These are phyloP conservation scores for Dendrocopos noguchii DNA, from an alignment of 2,113 vertebrate genomes.

Conservation along the genomic window DNA sequence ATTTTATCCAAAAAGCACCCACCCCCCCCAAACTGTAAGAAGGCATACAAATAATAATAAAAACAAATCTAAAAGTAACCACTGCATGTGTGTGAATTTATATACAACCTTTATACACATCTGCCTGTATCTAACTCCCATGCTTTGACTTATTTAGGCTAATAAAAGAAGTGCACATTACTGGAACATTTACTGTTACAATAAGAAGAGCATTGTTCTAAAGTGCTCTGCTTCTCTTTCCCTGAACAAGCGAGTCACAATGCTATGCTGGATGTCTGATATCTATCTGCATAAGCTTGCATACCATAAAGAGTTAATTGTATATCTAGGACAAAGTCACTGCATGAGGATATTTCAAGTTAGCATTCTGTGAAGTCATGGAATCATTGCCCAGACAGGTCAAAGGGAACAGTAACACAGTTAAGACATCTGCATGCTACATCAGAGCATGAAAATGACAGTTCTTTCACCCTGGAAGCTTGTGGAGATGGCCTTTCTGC, in stretches of 20 bases:
- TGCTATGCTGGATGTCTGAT: not conserved
- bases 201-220: slow-evolving; percentile 12
- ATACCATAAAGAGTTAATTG: slow-evolving; percentile 42
- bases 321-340: slow-evolving; percentile 47
- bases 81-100: slow-evolving; percentile 18
- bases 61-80: slow-evolving; percentile 45
- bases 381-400: slow-evolving; percentile 21
- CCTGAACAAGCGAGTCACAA: slow-evolving; percentile 64
- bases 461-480: not conserved
- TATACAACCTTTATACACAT: slow-evolving; percentile 32
- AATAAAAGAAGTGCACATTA: slow-evolving; percentile 41
- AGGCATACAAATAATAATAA: slow-evolving; percentile 10
- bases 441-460: slow-evolving; percentile 37
- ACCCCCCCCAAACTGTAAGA: not conserved
- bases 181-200: slow-evolving; percentile 4
- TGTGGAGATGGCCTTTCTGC: slow-evolving; percentile 33
- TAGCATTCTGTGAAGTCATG: slow-evolving; percentile 14
- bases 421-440: slow-evolving; percentile 42
- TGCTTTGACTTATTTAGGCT: slow-evolving; percentile 56
- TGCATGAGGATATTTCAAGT: slow-evolving; percentile 36
- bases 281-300: slow-evolving; percentile 57
- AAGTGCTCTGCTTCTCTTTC: slow-evolving; percentile 52
- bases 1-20: slow-evolving; percentile 26
- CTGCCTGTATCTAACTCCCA: slow-evolving; percentile 15
- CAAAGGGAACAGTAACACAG: slow-evolving; percentile 48